These are phyloP conservation scores for Myiagra hebetior DNA, from an alignment of 2,113 vertebrate species.

Conservation along the genomic window DNA sequence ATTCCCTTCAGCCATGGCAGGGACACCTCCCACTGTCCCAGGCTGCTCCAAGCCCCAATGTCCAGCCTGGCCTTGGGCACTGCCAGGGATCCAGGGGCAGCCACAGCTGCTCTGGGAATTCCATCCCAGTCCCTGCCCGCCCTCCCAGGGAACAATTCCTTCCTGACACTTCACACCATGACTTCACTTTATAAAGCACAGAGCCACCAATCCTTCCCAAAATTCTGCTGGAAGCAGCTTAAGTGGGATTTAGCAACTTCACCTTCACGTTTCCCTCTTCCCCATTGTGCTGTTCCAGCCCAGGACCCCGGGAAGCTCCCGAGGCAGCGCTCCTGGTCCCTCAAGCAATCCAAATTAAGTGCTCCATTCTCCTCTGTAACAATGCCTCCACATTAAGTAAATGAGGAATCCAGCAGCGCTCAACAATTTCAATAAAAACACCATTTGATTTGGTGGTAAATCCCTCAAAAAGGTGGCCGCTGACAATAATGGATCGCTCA, in stretches of 20 bases:
- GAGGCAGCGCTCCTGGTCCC: background rate
- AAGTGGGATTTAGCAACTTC: background rate
- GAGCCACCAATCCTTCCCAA: background rate
- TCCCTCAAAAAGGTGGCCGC: conserved; percentile 35
- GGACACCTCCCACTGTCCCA: background rate
- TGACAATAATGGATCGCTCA: conserved; percentile 40
- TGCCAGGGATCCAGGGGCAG: background rate
- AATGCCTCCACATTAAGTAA: conserved; percentile 5
- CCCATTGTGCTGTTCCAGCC: background rate
- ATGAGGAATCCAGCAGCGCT: background rate
- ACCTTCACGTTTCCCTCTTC: background rate
- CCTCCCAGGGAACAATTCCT: background rate
- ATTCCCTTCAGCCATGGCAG: background rate
- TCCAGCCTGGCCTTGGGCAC: background rate
- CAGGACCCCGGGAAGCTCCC: background rate
- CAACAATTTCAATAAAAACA: conserved; percentile 17
- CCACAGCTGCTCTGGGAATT: background rate
- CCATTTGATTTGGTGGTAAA: conserved; percentile 41
- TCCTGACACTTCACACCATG: background rate
- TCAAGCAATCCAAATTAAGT: background rate
- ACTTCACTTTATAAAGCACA: background rate
- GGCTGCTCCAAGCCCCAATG: background rate
- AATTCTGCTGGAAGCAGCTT: background rate
- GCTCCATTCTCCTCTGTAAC: conserved; percentile 7
- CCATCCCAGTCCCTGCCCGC: background rate